phyloP scores from a whole-genome alignment of 2,888 invertebrate genomes.

The Argyra leucocephala region DNA sequence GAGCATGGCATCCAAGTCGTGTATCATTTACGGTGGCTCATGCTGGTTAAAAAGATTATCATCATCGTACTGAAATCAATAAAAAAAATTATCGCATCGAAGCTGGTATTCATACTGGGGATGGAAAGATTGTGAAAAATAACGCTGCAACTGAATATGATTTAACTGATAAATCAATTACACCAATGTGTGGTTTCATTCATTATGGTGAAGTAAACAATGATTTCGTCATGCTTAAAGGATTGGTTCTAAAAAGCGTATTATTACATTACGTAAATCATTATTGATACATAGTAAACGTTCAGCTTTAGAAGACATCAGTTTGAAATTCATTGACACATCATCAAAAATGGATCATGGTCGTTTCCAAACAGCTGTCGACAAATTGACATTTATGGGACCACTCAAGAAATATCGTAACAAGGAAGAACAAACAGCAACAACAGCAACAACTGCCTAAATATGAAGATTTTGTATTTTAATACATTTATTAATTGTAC shows the following conservation, averaged over 20 bases:
- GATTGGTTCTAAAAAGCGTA: slow-evolving; percentile 92
- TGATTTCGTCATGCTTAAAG: slow-evolving; percentile 97
- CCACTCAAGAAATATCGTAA: slow-evolving; percentile 86
- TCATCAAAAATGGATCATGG: slow-evolving; percentile 99
- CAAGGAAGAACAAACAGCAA: slow-evolving; percentile 68
- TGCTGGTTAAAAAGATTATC: slow-evolving; percentile 89
- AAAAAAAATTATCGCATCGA: slow-evolving; percentile 99
- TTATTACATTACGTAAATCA: slow-evolving; percentile 60
- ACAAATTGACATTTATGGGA: slow-evolving; percentile 96
- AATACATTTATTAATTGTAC: no score
- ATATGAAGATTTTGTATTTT: no score
- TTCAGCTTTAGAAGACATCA: slow-evolving; percentile 93
- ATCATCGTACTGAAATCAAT: slow-evolving; percentile 99
- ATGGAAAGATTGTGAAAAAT: slow-evolving; percentile 86
- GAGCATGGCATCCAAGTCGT: slow-evolving; percentile 99
- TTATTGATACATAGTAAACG: slow-evolving; percentile 83
- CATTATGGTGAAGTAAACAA: slow-evolving; percentile 99
- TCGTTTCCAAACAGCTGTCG: slow-evolving; percentile 97
- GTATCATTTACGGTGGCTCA: slow-evolving; percentile 98
- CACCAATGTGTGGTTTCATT: slow-evolving; percentile 99
- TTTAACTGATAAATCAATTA: slow-evolving; percentile 58
- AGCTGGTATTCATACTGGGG: slow-evolving; percentile 67
- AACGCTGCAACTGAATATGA: slow-evolving; percentile 92
- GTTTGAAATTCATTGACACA: slow-evolving; percentile 97
- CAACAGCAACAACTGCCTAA: slow-evolving; percentile 42